Evolutionary conservation across 2,888 invertebrate genomes (phyloP).

Genomic region (Acrobasis consociella): DNA sequence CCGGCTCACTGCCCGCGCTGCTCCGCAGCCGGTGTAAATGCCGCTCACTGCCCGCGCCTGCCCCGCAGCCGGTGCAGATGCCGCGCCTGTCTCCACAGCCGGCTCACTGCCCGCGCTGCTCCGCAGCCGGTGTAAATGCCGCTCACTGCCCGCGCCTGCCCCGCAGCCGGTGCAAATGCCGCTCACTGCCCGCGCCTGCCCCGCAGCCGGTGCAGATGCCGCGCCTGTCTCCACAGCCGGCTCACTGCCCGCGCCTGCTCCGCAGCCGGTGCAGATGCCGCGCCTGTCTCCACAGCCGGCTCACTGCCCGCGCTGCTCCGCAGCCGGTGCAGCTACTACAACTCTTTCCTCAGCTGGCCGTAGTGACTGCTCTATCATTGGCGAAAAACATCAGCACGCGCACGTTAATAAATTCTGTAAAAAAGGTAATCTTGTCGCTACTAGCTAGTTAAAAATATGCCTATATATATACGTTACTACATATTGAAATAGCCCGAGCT

Average conservation of each 20-base stretch:
- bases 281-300: slow-evolving; percentile 1
- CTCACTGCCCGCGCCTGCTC: not conserved
- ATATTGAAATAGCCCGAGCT: no score
- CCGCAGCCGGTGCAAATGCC: not conserved
- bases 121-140: not conserved
- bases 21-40: not conserved
- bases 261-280: not conserved
- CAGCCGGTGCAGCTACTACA: no score
- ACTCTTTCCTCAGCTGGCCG: no score
- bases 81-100: not conserved
- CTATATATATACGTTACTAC: no score
- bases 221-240: not conserved
- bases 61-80: not conserved
- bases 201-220: not conserved
- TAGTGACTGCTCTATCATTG: no score
- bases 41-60: not conserved
- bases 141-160: not conserved
- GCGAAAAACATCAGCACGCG: no score
- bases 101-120: not conserved
- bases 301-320: not conserved
- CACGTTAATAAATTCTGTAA: no score
- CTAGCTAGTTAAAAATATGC: no score
- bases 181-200: not conserved
- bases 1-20: not conserved
- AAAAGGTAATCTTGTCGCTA: no score